Conservation (phyloP, 2,797 vertebrate species). For the Lacerta agilis region DNA sequence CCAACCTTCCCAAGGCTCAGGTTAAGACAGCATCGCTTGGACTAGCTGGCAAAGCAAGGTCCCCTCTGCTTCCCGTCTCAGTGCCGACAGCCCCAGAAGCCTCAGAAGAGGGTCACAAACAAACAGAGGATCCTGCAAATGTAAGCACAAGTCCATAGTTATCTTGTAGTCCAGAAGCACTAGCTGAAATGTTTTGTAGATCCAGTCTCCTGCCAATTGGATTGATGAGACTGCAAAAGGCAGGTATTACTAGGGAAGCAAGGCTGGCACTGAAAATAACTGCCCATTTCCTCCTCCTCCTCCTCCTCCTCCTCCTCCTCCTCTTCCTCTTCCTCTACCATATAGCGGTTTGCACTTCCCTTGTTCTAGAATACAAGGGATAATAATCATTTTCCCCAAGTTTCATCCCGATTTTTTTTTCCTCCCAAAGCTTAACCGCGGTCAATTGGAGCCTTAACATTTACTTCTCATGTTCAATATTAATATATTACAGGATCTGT, state of each 20-base stretch:
- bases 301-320: background rate
- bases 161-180: background rate
- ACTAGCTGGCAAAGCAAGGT: slow-evolving; percentile 91
- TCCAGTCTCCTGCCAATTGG: background rate
- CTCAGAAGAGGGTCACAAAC: slow-evolving; percentile 87
- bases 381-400: too few species aligned
- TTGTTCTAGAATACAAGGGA: background rate
- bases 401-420: background rate
- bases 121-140: slow-evolving; percentile 85
- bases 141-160: slow-evolving; percentile 77
- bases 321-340: background rate
- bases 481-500: too few species aligned
- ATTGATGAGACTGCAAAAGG: background rate
- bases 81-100: slow-evolving; percentile 93
- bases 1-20: slow-evolving; percentile 89
- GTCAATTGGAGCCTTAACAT: background rate
- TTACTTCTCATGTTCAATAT: background rate
- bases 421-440: too few species aligned
- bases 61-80: slow-evolving; percentile 92
- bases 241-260: background rate
- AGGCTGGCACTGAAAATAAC: too few species aligned
- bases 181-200: background rate
- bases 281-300: background rate
- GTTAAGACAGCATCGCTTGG: slow-evolving; percentile 95
- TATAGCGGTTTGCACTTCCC: too few species aligned